phyloP scores from a whole-genome alignment of 2,797 vertebrate genomes.

The Thripadectes ignobilis region DNA sequence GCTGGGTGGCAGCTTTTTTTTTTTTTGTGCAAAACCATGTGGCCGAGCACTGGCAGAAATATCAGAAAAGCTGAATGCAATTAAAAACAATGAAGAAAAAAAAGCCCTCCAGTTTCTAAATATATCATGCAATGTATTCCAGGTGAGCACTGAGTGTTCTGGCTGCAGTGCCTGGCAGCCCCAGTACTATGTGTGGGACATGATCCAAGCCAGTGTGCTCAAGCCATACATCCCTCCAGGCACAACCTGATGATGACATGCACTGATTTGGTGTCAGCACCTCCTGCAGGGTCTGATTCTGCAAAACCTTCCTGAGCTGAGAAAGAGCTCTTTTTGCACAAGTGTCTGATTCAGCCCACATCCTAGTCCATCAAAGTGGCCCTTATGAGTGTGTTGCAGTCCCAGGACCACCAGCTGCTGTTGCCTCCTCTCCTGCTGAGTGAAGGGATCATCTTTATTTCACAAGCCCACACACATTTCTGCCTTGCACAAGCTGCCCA shows the following conservation, averaged over 20 bases:
- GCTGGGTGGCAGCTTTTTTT: background rate
- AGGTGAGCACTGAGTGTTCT: conserved; percentile 59
- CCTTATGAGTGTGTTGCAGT: too few species aligned
- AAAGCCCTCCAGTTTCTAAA: background rate
- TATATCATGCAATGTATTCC: conserved; percentile 14
- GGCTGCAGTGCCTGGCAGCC: conserved; percentile 49
- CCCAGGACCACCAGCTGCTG: background rate
- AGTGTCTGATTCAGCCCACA: background rate
- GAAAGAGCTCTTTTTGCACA: background rate
- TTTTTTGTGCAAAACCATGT: background rate
- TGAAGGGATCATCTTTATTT: background rate
- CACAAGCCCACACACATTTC: background rate
- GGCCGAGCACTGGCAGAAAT: background rate
- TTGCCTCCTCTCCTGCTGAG: background rate
- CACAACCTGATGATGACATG: background rate
- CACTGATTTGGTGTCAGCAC: background rate
- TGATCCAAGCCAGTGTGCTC: background rate
- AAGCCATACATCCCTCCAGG: background rate
- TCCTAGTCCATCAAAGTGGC: background rate
- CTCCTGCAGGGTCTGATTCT: background rate
- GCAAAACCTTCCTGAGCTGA: background rate
- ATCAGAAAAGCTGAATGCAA: conserved; percentile 21
- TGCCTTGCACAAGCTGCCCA: background rate
- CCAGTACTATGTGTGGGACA: background rate
- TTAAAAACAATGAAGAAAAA: conserved; percentile 22